Evolutionary conservation across 2,797 vertebrate genomes (phyloP), one percentile per base, ranked within the genome.

Genomic region (Pseudomugil tenellus): DNA sequence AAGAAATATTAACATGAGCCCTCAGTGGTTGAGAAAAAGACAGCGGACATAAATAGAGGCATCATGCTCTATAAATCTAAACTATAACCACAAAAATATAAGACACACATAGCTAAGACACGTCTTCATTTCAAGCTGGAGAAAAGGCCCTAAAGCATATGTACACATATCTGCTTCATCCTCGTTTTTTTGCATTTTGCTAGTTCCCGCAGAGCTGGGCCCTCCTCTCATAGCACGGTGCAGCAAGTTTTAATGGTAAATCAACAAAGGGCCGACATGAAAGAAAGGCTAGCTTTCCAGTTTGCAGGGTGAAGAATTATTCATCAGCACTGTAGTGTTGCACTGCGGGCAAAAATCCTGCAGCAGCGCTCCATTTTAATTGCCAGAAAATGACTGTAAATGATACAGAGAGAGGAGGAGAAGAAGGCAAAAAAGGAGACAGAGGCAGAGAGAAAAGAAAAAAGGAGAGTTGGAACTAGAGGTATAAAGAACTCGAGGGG

Each of bases 371-470:
- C 87, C 87, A 90, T 91, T 92, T 94, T 94, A 93, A 94, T 93
- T 94, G 89, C 89, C 89, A 93, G 90, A 92, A 94, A 93, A 93
- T 92, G 85, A 91, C 81, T 89, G 90, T 92, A 92, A 93, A 92
- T 91, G 84, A 92, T 89, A 92, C 83, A 74, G 86, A 87, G 81
- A 78, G 84, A 39, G 72, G 76, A 67, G 57, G 80, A 85, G 80
- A 84, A 75, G 59, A 74, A 72, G 80, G 83, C 49, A 60, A 72
- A 74, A 72, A 63, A 55, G 37, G 71, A 83, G 80, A 84, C 62
- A 71, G 70, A 74, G 68, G 58, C 66, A 67, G 67, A 77, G 81
- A 74, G 72, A 78, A 72, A 79, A 57, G 77, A 23, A 72, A 66
- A 72, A 80, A 74, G n/a, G 64, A 79, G 76, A 87, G 85, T 76